Evolutionary conservation across 2,888 invertebrate species (phyloP), one percentile per base, ranked within the genome.

Genomic region (Pterostichus madidus): DNA sequence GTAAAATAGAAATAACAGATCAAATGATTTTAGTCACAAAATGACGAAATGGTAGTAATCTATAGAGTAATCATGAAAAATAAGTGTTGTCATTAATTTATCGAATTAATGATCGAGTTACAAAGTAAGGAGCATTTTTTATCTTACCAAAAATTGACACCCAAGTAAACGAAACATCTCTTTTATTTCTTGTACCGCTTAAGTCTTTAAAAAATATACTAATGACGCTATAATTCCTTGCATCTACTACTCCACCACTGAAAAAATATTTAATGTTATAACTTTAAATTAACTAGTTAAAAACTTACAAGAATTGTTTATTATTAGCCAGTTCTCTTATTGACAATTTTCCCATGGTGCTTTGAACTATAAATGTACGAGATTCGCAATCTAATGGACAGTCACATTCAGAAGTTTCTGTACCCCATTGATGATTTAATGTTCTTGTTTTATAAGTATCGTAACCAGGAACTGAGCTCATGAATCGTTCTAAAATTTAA

Each of bases 141-240:
- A 52, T 11, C 13, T 87, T 88, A 95, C 95, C 94, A 83, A 95
- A 91, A 85, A 94, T 89, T 84, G 93, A 93, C 84, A 94, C 92
- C 95, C 95, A 95, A 86, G 93, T 94, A 85, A 93, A 92, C 88
- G 93, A 92, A 80, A 94, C 92, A 86, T 94, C 94, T 76, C 92
- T 92, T 73, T 94, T 91, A 87, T 93, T 94, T 85, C 93, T 91
- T 4, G 93, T 93, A 2, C 94, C 93, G 84, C 94, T 93, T 81
- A 94, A 88, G 86, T 94, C 94, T 84, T 92, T 93, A 87, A 93
- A 94, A 87, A 92, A 95, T 32, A 95, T 91, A 86, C 94, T 93
- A 39, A 95, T 85, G 7, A 94, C 86, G 6, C 93, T 93, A 59
- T 92, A 91, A 85, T 94, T 92, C 4, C 87, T 87, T 17, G 92